These are phyloP conservation scores for Ormyrus rosae DNA, from an alignment of 2,888 invertebrate species.

Conservation along the genomic window DNA sequence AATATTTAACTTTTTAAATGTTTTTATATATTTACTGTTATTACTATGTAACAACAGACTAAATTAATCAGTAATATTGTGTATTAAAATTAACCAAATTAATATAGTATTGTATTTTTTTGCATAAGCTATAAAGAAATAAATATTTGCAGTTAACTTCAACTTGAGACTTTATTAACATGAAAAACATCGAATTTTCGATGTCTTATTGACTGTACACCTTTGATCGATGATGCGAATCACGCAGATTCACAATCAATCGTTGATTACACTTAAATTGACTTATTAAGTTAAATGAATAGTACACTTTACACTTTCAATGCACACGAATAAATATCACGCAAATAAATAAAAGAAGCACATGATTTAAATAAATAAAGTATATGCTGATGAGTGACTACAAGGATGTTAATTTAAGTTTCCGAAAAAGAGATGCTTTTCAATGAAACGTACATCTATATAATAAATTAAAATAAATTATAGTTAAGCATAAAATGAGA, in stretches of 20 bases:
- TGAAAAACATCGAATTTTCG: constrained; percentile 15
- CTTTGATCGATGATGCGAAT: constrained; percentile 42
- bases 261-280: constrained; percentile 44
- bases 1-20: constrained; percentile 1
- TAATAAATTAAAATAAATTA: constrained; percentile 6
- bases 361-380: constrained; percentile 44
- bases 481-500: background rate
- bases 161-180: constrained; percentile 53
- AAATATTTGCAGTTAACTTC: constrained; percentile 31
- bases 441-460: constrained; percentile 5
- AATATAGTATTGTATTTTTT: background rate
- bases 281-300: constrained; percentile 51
- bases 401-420: constrained; percentile 28
- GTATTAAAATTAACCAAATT: background rate
- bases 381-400: constrained; percentile 22
- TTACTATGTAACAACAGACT: too few species aligned
- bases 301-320: constrained; percentile 37
- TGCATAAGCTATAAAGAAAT: background rate
- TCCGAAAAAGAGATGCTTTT: constrained; percentile 47
- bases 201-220: constrained; percentile 50
- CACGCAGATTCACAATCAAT: constrained; percentile 21
- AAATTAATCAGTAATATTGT: too few species aligned
- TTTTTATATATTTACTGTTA: background rate
- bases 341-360: constrained; percentile 42
- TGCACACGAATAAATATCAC: constrained; percentile 57